phyloP scores from a whole-genome alignment of 2,888 invertebrate genomes.

The Esperia sulphurella region DNA sequence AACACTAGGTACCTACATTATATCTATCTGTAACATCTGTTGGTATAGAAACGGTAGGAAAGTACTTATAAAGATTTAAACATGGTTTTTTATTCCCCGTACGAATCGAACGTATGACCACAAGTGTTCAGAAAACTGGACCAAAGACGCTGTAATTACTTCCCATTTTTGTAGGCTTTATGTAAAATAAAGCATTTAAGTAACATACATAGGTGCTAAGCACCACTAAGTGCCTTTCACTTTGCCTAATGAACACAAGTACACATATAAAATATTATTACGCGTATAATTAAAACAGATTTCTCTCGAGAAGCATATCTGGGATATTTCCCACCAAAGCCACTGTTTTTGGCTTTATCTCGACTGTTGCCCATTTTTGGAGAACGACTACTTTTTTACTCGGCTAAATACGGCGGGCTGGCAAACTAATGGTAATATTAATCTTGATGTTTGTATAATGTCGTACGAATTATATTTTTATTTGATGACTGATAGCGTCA shows the following conservation, averaged over 20 bases:
- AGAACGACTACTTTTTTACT: conserved; percentile 47
- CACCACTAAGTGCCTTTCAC: conserved; percentile 10
- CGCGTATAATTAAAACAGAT: conserved; percentile 29
- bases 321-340: conserved; percentile 43
- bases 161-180: too few relatives aligned
- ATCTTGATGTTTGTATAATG: conserved; percentile 50
- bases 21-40: too few relatives aligned
- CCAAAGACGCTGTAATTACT: too few relatives aligned
- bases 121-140: too few relatives aligned
- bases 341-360: conserved; percentile 43
- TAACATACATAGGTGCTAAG: not conserved
- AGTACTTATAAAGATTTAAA: too few relatives aligned
- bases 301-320: conserved; percentile 47
- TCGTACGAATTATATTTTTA: conserved; percentile 22
- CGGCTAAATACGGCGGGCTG: conserved; percentile 37
- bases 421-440: conserved; percentile 53
- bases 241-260: conserved; percentile 10
- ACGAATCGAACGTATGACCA: too few relatives aligned
- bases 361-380: conserved; percentile 40
- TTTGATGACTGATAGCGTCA: not conserved
- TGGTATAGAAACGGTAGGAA: too few relatives aligned
- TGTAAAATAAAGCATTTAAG: not conserved
- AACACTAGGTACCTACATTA: too few relatives aligned
- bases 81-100: too few relatives aligned
- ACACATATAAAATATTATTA: conserved; percentile 1